Conservation (phyloP, 2,797 vertebrate genomes). For the Apogon talboti region DNA sequence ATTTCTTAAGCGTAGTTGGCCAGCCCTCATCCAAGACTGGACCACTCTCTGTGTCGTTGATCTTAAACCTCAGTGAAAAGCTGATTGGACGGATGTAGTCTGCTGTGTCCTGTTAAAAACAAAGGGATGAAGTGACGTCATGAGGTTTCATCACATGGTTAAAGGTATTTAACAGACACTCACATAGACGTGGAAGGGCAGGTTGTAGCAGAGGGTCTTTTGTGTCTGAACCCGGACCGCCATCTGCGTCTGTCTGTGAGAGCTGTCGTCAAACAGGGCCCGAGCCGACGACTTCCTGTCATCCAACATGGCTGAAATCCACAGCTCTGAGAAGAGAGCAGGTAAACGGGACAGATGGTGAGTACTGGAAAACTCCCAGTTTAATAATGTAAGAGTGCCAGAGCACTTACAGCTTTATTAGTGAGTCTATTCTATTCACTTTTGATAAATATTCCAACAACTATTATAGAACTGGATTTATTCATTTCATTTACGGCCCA, state of each 20-base stretch:
- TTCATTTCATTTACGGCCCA: too few relatives aligned
- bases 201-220: constrained; percentile 81
- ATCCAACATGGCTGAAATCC: constrained; percentile 88
- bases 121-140: not conserved
- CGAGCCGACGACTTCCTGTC: constrained; percentile 87
- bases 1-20: constrained; percentile 84
- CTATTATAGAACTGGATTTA: too few relatives aligned
- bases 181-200: constrained; percentile 93
- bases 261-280: constrained; percentile 89
- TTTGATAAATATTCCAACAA: not conserved
- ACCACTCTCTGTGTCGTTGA: constrained; percentile 85
- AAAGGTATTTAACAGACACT: constrained; percentile 59
- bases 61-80: constrained; percentile 87
- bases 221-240: constrained; percentile 79
- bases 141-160: not conserved
- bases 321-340: constrained; percentile 79
- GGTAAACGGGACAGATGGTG: constrained; percentile 16
- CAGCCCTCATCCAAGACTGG: constrained; percentile 90
- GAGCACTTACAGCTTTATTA: not conserved
- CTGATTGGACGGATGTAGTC: constrained; percentile 94
- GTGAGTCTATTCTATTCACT: not conserved
- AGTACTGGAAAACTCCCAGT: constrained; percentile 17
- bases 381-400: constrained; percentile 3
- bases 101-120: constrained; percentile 87
- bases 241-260: constrained; percentile 84